phyloP scores from a whole-genome alignment of 2,888 invertebrate species.

The Acrocera orbiculus region DNA sequence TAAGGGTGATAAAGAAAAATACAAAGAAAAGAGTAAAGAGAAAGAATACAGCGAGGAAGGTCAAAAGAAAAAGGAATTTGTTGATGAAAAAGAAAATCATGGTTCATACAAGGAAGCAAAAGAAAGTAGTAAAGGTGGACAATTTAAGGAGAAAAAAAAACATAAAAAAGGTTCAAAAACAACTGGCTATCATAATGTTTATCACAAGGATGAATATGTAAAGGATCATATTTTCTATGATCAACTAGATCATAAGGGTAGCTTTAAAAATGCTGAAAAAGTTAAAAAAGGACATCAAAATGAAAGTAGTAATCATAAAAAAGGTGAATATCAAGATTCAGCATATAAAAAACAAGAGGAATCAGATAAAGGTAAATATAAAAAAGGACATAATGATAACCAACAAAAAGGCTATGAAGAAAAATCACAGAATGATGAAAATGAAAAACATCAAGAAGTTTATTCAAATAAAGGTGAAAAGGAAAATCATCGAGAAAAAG shows the following conservation, averaged over 20 bases:
- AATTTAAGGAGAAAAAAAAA: conserved; percentile 54
- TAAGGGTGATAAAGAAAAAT: conserved; percentile 6
- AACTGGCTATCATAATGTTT: conserved; percentile 65
- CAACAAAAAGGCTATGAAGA: conserved; percentile 58
- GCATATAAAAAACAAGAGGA: conserved; percentile 54
- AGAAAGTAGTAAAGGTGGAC: conserved; percentile 3
- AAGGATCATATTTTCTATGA: conserved; percentile 80
- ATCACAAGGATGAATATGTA: conserved; percentile 71
- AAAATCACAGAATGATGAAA: conserved; percentile 52
- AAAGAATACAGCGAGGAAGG: conserved; percentile 4
- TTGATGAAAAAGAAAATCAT: conserved; percentile 51
- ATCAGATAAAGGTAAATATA: conserved; percentile 56
- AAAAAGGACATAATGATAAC: conserved; percentile 57
- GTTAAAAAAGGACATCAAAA: conserved; percentile 54
- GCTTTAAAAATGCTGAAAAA: conserved; percentile 56
- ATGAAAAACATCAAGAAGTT: conserved; percentile 51
- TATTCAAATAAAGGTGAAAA: too few relatives aligned
- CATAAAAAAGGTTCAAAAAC: conserved; percentile 65
- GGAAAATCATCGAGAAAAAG: too few relatives aligned
- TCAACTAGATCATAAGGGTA: conserved; percentile 61
- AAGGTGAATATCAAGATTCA: conserved; percentile 56
- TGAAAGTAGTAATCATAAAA: conserved; percentile 55
- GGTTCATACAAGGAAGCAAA: conserved; percentile 16
- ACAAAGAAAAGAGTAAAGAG: conserved; percentile 3
- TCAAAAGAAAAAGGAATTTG: conserved; percentile 29